Evolutionary conservation across 1,140 invertebrate genomes (phyloP).

Genomic region (Acromyrmex heyeri): DNA sequence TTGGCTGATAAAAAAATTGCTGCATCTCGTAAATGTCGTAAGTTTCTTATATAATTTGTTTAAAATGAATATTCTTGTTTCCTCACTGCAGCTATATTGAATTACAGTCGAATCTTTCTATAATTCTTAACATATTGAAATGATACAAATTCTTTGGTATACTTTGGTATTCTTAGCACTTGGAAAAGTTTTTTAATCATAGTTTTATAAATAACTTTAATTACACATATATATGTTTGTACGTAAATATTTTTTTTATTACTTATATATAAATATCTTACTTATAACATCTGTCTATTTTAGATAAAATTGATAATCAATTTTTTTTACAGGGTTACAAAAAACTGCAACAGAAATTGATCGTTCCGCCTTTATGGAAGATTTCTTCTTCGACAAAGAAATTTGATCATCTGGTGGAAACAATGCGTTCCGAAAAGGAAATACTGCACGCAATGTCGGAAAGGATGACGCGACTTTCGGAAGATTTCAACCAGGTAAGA

Average conservation of each 20-base stretch:
- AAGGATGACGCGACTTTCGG: constrained; percentile 71
- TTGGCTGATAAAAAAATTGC: constrained; percentile 74
- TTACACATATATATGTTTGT: neutral
- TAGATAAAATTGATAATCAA: neutral
- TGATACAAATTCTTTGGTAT: neutral
- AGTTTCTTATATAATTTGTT: constrained; percentile 3
- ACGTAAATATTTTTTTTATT: constrained; percentile 4
- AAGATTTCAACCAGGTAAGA: constrained; percentile 74
- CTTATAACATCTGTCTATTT: neutral
- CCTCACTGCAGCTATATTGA: constrained; percentile 11
- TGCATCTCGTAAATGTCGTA: constrained; percentile 68
- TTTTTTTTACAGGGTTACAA: constrained; percentile 59
- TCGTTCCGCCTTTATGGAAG: neutral
- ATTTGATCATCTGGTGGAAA: constrained; percentile 50
- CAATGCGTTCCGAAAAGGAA: constrained; percentile 71
- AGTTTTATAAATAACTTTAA: neutral
- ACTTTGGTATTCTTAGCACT: neutral
- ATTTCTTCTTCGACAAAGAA: constrained; percentile 32
- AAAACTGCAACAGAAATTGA: constrained; percentile 3
- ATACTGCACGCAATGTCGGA: constrained; percentile 68
- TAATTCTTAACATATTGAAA: neutral
- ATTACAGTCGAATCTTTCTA: constrained; percentile 5
- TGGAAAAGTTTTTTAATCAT: neutral
- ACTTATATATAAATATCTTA: neutral
- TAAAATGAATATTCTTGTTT: neutral